Evolutionary conservation across 2,888 invertebrate species (phyloP).

Genomic region (Nezara viridula): DNA sequence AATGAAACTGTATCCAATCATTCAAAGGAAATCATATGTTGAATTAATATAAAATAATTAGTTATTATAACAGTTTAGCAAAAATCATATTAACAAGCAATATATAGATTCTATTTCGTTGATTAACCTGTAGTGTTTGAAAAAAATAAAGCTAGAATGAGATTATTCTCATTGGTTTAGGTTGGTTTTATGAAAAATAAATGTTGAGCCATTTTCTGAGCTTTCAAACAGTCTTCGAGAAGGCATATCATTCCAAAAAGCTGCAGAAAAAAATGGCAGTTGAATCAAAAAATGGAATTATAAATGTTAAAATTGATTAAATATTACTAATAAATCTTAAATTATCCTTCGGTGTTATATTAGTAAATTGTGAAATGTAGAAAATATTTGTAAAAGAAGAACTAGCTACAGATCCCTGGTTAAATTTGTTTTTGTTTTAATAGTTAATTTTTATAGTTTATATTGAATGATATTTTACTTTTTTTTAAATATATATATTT

Average conservation of each 20-base stretch:
- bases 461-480: neutral
- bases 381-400: neutral
- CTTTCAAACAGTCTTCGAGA: conserved; percentile 20
- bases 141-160: neutral
- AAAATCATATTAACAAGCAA: neutral
- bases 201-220: conserved; percentile 13
- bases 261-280: conserved; percentile 7
- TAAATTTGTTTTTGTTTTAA: neutral
- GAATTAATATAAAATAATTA: neutral
- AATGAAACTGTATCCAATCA: neutral
- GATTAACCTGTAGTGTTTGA: neutral
- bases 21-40: neutral
- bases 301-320: neutral
- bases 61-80: neutral
- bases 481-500: neutral
- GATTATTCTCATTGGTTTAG: neutral
- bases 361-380: neutral
- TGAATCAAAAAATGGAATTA: neutral
- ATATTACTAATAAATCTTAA: neutral
- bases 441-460: neutral
- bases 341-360: neutral
- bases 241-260: conserved; percentile 29
- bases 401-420: neutral
- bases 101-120: neutral
- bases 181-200: neutral